A percentile compares a stretch with the other conserved stretches of the same genome.
These are phyloP conservation scores for Panthera uncia DNA, from an alignment of 2,113 vertebrate genomes.

Conservation along the genomic window DNA sequence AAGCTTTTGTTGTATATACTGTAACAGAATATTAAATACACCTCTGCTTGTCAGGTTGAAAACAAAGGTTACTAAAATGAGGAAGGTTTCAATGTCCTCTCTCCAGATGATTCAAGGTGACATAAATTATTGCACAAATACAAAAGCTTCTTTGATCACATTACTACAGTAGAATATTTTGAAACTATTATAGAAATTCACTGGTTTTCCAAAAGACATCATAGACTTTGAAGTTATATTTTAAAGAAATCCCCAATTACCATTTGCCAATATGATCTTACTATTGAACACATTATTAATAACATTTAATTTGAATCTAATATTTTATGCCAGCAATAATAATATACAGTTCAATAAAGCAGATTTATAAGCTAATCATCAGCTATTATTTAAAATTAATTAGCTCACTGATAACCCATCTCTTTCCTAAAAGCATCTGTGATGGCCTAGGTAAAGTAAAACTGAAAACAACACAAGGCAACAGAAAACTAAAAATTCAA, in stretches of 20 bases:
- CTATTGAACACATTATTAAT: not conserved
- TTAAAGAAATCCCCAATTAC: not conserved
- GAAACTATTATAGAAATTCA: not conserved
- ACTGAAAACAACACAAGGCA: not conserved
- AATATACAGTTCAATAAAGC: not conserved
- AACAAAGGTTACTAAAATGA: slow-evolving; percentile 38
- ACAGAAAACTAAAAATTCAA: not conserved
- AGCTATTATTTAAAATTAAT: not conserved
- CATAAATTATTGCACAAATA: slow-evolving; percentile 10
- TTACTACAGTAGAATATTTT: not conserved
- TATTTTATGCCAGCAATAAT: not conserved
- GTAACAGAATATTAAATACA: not conserved
- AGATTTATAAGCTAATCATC: not conserved
- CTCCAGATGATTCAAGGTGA: slow-evolving; percentile 7
- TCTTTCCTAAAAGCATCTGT: not conserved
- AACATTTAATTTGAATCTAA: not conserved
- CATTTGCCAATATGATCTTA: not conserved
- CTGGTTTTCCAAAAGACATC: not conserved
- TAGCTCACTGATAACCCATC: not conserved
- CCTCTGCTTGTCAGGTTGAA: not conserved
- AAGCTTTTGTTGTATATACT: slow-evolving; percentile 7
- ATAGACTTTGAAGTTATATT: not conserved
- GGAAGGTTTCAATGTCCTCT: not conserved
- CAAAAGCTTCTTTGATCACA: not conserved
- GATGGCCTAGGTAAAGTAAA: not conserved